phyloP scores from a whole-genome alignment of 2,888 invertebrate genomes.

The Cantharis lateralis region DNA sequence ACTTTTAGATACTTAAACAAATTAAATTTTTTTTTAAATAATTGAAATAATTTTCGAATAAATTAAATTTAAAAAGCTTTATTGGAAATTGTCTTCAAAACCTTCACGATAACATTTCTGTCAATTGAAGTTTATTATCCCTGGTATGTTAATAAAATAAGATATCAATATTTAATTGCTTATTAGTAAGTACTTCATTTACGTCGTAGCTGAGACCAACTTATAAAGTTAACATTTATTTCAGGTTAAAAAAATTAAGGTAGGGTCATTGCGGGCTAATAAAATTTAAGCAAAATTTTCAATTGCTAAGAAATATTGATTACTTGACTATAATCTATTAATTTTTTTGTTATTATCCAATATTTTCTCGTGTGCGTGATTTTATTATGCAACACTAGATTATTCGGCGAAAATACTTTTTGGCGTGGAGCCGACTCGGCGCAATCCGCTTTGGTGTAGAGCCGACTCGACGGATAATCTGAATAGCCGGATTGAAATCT shows the following conservation, averaged over 20 bases:
- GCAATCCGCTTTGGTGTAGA: too few relatives aligned
- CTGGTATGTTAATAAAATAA: not conserved
- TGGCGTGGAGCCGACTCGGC: too few relatives aligned
- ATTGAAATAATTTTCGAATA: not conserved
- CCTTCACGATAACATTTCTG: not conserved
- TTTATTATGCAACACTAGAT: too few relatives aligned
- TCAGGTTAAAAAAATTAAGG: not conserved
- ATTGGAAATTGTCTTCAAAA: not conserved
- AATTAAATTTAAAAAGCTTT: not conserved
- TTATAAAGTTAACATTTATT: not conserved
- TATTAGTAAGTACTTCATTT: not conserved
- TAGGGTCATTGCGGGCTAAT: not conserved
- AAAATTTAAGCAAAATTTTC: not conserved
- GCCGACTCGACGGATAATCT: too few relatives aligned
- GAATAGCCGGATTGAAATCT: too few relatives aligned
- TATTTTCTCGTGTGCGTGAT: not conserved
- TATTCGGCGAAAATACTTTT: too few relatives aligned
- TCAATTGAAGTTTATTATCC: not conserved
- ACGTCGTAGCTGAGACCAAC: not conserved
- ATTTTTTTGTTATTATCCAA: not conserved
- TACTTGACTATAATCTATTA: not conserved
- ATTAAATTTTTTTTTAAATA: not conserved
- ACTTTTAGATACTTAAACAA: not conserved
- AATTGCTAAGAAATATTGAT: not conserved
- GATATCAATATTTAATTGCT: not conserved